Conservation (phyloP, 92 coral and sea anemone genomes). For the Galaxea fascicularis region DNA sequence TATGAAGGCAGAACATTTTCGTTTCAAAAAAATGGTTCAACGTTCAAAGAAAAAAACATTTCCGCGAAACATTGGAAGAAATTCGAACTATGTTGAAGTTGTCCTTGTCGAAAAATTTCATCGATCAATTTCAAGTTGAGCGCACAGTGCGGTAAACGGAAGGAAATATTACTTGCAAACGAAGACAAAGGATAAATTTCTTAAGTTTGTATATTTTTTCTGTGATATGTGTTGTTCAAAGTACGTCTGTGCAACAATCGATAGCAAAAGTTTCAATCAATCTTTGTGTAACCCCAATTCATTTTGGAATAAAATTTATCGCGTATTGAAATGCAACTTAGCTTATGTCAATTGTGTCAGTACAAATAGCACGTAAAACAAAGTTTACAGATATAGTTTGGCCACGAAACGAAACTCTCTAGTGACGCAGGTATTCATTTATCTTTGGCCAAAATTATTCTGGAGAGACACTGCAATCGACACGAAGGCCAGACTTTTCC, state of each 20-base stretch:
- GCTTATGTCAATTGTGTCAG: constrained; percentile 24
- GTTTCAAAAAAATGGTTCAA: neutral
- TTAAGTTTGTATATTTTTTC: constrained; percentile 14
- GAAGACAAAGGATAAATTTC: neutral
- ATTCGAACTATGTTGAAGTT: constrained; percentile 24
- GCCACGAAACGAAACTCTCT: constrained; percentile 10
- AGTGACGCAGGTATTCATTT: neutral
- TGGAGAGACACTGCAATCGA: neutral
- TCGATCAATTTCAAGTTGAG: neutral
- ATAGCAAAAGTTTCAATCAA: neutral
- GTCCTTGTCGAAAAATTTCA: constrained; percentile 12
- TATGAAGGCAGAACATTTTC: neutral
- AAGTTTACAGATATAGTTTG: neutral
- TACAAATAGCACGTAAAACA: neutral
- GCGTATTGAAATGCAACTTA: neutral
- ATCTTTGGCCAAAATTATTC: neutral
- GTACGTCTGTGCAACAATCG: neutral
- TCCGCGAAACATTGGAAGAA: constrained; percentile 9
- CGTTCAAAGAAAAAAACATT: neutral
- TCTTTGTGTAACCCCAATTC: neutral
- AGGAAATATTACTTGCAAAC: constrained; percentile 9
- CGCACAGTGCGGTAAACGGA: constrained; percentile 23
- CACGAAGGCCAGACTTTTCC: neutral
- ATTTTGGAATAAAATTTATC: constrained; percentile 3
- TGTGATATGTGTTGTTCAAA: neutral